phyloP scores from a whole-genome alignment of 2,888 invertebrate genomes.

The Hydrotaea diabolus region DNA sequence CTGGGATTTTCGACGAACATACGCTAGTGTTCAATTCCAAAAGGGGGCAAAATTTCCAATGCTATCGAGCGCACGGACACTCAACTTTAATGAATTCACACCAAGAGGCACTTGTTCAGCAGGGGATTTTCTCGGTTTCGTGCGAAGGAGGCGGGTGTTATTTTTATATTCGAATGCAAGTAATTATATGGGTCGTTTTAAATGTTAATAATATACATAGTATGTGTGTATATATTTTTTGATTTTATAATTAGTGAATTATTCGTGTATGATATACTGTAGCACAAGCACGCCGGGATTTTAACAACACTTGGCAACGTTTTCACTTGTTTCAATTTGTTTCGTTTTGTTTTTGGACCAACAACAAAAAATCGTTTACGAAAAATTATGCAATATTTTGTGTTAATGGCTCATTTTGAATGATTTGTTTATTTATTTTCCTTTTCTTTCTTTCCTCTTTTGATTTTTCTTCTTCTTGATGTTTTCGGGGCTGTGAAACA shows the following conservation, averaged over 20 bases:
- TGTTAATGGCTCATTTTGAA: slow-evolving; percentile 20
- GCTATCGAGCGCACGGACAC: neutral
- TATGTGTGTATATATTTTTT: neutral
- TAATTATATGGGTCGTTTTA: neutral
- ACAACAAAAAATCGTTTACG: neutral
- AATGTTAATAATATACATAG: no score
- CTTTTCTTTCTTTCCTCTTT: slow-evolving; percentile 1
- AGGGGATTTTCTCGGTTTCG: neutral
- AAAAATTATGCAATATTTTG: slow-evolving; percentile 52
- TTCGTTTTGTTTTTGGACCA: neutral
- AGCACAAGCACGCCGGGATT: neutral
- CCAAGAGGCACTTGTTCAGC: slow-evolving; percentile 34
- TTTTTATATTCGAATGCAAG: neutral
- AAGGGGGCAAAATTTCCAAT: neutral
- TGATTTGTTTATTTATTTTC: slow-evolving; percentile 57
- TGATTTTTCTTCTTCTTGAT: neutral
- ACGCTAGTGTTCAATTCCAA: neutral
- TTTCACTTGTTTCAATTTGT: neutral
- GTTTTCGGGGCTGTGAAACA: neutral
- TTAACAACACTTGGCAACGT: slow-evolving; percentile 5
- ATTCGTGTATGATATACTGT: slow-evolving; percentile 15
- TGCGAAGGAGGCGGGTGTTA: neutral
- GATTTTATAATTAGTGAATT: slow-evolving; percentile 14
- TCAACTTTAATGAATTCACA: slow-evolving; percentile 52
- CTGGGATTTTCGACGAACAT: neutral